These are phyloP conservation scores for Cochlearius cochlearius DNA, from an alignment of 2,113 vertebrate species.

Conservation along the genomic window DNA sequence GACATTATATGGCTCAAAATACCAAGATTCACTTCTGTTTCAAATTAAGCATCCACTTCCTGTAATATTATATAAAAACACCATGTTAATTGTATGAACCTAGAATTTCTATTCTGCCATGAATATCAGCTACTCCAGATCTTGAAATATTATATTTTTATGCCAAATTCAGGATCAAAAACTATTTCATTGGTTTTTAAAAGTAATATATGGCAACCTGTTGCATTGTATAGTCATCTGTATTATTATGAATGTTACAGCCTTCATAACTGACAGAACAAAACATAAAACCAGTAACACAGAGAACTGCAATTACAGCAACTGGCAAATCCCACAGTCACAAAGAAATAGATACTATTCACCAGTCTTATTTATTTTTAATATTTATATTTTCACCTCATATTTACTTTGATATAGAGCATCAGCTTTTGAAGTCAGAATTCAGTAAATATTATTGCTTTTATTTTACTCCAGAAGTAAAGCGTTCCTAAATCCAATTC, in stretches of 20 bases:
- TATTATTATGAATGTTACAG: background rate
- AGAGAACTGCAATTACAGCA: background rate
- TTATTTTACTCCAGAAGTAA: background rate
- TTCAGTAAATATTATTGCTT: background rate
- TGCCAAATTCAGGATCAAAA: background rate
- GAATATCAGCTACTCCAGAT: background rate
- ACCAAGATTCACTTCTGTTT: background rate
- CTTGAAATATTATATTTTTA: background rate
- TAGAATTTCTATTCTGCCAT: background rate
- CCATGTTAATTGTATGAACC: background rate
- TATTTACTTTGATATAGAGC: background rate
- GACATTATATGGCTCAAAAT: background rate
- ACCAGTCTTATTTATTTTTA: background rate
- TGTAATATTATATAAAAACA: background rate
- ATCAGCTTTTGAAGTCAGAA: background rate
- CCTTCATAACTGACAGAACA: background rate
- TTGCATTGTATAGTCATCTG: background rate
- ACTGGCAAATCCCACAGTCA: background rate
- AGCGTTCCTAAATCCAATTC: background rate
- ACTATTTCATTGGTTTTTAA: background rate
- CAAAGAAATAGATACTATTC: background rate
- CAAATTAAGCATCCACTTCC: background rate
- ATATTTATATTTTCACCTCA: background rate
- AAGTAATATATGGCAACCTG: background rate
- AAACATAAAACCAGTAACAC: background rate